These are phyloP conservation scores for Gisinianus flammeolus DNA, from an alignment of 2,888 invertebrate species.

Conservation along the genomic window DNA sequence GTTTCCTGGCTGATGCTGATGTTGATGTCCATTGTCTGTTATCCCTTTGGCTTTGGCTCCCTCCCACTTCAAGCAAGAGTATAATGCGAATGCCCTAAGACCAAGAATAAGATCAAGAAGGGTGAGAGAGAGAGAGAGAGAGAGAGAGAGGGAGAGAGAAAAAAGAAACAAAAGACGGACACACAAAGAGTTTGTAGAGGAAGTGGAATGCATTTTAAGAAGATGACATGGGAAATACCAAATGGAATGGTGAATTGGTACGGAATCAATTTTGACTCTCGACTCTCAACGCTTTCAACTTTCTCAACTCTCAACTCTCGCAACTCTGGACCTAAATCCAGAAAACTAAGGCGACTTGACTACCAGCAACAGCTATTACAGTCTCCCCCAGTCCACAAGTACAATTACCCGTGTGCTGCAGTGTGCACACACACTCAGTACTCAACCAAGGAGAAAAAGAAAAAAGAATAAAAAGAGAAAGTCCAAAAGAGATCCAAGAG, in stretches of 20 bases:
- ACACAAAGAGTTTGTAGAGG: background rate
- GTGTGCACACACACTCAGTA: background rate
- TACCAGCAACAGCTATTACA: background rate
- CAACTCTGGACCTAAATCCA: background rate
- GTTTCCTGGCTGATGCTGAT: background rate
- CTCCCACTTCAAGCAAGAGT: no score
- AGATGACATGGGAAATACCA: background rate
- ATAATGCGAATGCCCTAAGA: no score
- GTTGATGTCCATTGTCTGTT: no score
- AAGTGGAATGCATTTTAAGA: constrained; percentile 22
- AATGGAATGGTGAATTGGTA: constrained; percentile 11
- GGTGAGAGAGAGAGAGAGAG: background rate
- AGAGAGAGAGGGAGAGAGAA: background rate
- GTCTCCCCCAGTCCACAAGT: background rate
- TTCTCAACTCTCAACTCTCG: constrained; percentile 1
- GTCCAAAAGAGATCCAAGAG: background rate
- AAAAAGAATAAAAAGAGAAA: background rate
- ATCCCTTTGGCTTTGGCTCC: no score
- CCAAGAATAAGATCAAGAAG: background rate
- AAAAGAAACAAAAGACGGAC: no score
- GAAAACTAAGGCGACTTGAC: background rate
- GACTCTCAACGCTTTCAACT: no score
- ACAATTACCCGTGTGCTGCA: no score
- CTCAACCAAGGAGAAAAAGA: background rate
- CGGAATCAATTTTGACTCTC: constrained; percentile 20